These are phyloP conservation scores for Arenaria interpres DNA, from an alignment of 2,113 vertebrate species.

Conservation along the genomic window DNA sequence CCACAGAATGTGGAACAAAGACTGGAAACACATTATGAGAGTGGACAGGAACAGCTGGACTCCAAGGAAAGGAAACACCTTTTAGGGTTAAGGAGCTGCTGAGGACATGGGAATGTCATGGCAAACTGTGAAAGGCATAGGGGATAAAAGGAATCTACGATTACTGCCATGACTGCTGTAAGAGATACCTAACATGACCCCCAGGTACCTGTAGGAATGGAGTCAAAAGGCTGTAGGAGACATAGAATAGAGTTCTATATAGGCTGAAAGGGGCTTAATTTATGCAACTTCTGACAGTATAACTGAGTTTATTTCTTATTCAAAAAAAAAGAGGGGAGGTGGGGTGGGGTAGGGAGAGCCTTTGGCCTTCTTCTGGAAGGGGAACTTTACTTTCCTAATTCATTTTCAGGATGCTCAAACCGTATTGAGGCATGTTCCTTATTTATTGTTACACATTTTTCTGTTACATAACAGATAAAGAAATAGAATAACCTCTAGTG, in stretches of 20 bases:
- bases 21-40: not conserved
- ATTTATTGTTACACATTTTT: not conserved
- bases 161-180: not conserved
- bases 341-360: no score
- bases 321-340: fast-evolving
- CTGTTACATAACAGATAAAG: not conserved
- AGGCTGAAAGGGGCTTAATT: not conserved
- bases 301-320: not conserved
- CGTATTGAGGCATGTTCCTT: not conserved
- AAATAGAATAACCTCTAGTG: not conserved
- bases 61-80: not conserved
- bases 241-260: not conserved
- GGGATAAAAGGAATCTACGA: not conserved
- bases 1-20: not conserved
- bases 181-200: not conserved
- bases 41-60: not conserved
- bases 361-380: not conserved
- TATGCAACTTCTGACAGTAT: not conserved
- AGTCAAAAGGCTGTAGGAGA: not conserved
- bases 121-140: not conserved
- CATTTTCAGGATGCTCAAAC: not conserved
- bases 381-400: not conserved
- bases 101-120: not conserved
- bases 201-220: not conserved
- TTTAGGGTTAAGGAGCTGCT: not conserved